Evolutionary conservation across 1,140 invertebrate species (phyloP), one percentile per base, ranked within the genome.

Genomic region (Drosophila cardini): DNA sequence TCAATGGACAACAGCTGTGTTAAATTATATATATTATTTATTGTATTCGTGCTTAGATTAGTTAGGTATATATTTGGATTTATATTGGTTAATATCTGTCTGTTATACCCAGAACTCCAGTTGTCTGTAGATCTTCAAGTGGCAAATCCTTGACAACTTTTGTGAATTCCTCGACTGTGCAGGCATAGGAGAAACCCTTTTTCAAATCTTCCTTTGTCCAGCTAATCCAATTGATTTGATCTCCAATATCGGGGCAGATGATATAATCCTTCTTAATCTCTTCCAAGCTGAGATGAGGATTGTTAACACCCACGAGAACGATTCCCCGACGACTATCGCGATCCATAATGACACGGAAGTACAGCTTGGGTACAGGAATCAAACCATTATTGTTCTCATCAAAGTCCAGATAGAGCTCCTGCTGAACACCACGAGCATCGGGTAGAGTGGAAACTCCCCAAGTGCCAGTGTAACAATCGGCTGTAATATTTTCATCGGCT

Each of bases 141-240:
- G 91, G 91, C 60, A 92, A 63, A 30, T 93, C 91, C 0, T 90
- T 91, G 3, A 96, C 93, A 1, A 91, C 83, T 55, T 85, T 91
- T 26, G 93, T 92, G 67, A 96, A 94, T 57, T 95, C 94, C 11
- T 93, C 90, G 10, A 96, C 92, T 0, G 92, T 92, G 80, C 95
- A 96, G 42, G 94, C 95, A 86, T 96, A 96, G 10, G 94, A 94
- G 72, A 94, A 94, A 0, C 95, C 95, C 16, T 92, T 80, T 5
- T 84, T 87, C 11, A 94, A 92, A 75, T 94, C 92, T 7, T 93
- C 76, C 2, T 90, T 87, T 4, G 81, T 65, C 94, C 94, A 94
- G 15, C 76, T 87, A 3, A 95, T 74, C 94, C 94, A 95, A 3
- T 76, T 77, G 9, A 94, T 87, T 42, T 89, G 76, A 4, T 87